Evolutionary conservation across 2,888 invertebrate genomes (phyloP).

Genomic region (Tipula unca): DNA sequence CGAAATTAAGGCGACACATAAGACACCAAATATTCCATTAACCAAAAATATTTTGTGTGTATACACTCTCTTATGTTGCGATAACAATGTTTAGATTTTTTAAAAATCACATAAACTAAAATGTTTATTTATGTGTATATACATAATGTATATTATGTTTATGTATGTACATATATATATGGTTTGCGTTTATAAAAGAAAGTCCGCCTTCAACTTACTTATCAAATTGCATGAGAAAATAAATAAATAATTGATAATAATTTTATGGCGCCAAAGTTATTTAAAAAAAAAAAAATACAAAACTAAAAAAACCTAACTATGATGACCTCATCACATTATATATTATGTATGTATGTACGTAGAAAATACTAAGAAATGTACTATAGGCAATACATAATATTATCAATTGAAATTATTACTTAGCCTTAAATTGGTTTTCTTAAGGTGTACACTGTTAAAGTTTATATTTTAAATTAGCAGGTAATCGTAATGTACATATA

Average conservation of each 20-base stretch:
- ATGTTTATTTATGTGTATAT: not conserved
- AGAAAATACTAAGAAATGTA: too few species aligned
- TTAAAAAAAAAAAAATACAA: not conserved
- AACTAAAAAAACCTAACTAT: not conserved
- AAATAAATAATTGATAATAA: slow-evolving; percentile 14
- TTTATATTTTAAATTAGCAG: not conserved
- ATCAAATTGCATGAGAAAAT: slow-evolving; percentile 14
- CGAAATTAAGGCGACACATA: not conserved
- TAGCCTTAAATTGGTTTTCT: not conserved
- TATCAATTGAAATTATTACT: not conserved
- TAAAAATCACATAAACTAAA: not conserved
- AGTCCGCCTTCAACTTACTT: not conserved
- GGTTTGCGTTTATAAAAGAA: not conserved
- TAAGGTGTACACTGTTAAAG: not conserved
- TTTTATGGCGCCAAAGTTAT: not conserved
- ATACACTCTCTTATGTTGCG: not conserved
- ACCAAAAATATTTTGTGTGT: not conserved
- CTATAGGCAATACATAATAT: not conserved
- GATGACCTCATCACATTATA: not conserved
- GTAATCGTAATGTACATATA: not conserved
- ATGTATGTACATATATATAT: not conserved
- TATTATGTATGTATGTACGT: not conserved
- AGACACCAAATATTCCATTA: not conserved
- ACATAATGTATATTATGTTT: not conserved
- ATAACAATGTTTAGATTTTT: not conserved